A percentile compares a stretch with the other conserved stretches of the same genome.
Conservation (phyloP, 2,888 invertebrate species). For the Drosophila robusta region DNA sequence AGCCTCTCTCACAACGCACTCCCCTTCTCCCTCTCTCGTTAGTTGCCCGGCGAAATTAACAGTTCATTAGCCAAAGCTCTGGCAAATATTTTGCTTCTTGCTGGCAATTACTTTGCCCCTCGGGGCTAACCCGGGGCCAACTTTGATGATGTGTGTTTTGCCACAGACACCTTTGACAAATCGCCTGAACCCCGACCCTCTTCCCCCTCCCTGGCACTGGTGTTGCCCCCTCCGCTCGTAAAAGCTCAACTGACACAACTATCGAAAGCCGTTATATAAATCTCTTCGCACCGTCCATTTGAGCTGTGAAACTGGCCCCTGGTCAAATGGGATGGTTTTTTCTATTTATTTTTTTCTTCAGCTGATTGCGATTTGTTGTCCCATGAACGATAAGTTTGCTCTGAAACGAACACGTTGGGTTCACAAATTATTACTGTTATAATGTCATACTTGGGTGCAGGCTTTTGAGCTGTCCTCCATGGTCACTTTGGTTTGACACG, state of each 20-base stretch:
- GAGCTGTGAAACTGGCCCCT: slow-evolving; percentile 55
- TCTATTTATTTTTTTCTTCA: background rate
- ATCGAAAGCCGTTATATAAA: slow-evolving; percentile 72
- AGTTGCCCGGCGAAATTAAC: slow-evolving; percentile 62
- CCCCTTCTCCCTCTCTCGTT: background rate
- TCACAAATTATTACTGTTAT: slow-evolving; percentile 16
- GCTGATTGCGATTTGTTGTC: slow-evolving; percentile 1
- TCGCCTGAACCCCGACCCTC: no score
- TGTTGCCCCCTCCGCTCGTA: background rate
- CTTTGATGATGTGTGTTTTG: slow-evolving; percentile 68
- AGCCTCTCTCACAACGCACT: background rate
- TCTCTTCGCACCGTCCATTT: slow-evolving; percentile 45
- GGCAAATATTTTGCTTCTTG: slow-evolving; percentile 68
- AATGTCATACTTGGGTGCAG: background rate
- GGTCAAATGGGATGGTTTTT: slow-evolving; percentile 24
- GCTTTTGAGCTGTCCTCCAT: no score
- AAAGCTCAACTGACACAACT: slow-evolving; percentile 34
- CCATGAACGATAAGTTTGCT: slow-evolving; percentile 10
- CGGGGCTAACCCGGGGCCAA: slow-evolving; percentile 32
- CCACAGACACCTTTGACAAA: slow-evolving; percentile 10
- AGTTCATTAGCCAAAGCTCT: slow-evolving; percentile 68
- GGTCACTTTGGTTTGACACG: no score
- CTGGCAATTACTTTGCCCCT: slow-evolving; percentile 42
- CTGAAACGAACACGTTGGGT: slow-evolving; percentile 4
- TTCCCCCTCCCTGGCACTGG: no score